Percentiles rank a stretch among this genome's conserved stretches.
These are phyloP conservation scores for Myotis brandtii DNA, from an alignment of 2,113 vertebrate genomes.

Conservation along the genomic window DNA sequence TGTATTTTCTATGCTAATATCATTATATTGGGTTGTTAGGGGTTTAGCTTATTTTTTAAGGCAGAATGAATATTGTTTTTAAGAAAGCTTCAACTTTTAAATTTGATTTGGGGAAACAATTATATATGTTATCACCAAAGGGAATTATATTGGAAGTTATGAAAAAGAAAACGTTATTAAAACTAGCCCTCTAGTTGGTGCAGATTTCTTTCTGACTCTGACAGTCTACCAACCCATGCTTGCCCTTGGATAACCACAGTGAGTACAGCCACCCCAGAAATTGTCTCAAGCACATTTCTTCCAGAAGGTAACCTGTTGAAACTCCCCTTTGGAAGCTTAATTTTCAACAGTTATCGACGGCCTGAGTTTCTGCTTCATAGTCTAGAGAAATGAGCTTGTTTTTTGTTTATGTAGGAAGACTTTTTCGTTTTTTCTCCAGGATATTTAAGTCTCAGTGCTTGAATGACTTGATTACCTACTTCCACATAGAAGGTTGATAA, in stretches of 20 bases:
- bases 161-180: constrained; percentile 4
- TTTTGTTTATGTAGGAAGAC: background rate
- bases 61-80: background rate
- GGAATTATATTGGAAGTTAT: background rate
- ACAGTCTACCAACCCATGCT: background rate
- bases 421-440: constrained; percentile 30
- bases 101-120: background rate
- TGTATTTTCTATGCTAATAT: background rate
- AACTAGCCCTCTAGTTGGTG: background rate
- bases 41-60: background rate
- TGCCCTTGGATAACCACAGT: background rate
- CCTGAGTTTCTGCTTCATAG: background rate
- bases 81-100: background rate
- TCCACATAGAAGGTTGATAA: background rate
- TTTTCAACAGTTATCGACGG: background rate
- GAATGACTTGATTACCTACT: constrained; percentile 23
- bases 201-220: background rate
- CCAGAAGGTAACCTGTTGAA: background rate
- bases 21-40: background rate
- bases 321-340: background rate
- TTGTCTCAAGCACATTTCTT: constrained; percentile 7
- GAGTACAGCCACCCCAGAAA: background rate
- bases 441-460: constrained; percentile 38
- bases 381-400: background rate
- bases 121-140: background rate